A percentile compares a stretch with the other conserved stretches of the same genome.
Conservation (phyloP, 2,888 invertebrate genomes). For the Cosmorhoe ocellata region DNA sequence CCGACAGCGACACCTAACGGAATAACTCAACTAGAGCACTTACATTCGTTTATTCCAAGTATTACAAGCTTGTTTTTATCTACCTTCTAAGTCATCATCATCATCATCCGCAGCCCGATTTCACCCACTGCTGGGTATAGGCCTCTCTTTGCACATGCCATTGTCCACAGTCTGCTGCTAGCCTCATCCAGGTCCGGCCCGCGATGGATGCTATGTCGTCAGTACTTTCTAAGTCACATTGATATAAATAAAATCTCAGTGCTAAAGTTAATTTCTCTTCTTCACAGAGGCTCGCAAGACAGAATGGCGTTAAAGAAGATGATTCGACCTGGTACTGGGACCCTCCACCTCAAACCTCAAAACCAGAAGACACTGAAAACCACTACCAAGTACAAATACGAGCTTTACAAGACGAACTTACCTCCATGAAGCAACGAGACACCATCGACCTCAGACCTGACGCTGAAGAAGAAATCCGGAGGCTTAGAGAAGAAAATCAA, state of each 20-base stretch:
- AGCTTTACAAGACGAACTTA: constrained; percentile 65
- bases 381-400: constrained; percentile 64
- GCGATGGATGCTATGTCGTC: no score
- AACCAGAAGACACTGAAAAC: constrained; percentile 47
- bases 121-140: no score
- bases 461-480: constrained; percentile 66
- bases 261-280: constrained; percentile 36
- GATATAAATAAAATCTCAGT: background rate
- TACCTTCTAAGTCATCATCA: no score
- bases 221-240: no score
- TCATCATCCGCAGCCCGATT: no score
- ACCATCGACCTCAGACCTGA: constrained; percentile 49
- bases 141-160: no score
- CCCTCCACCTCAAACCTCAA: constrained; percentile 58
- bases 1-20: no score
- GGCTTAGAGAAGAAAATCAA: constrained; percentile 81
- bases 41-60: no score
- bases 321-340: constrained; percentile 82
- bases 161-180: no score
- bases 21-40: no score
- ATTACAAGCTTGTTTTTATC: no score
- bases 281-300: constrained; percentile 70
- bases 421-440: constrained; percentile 63
- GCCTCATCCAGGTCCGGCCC: no score
- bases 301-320: constrained; percentile 74